Conservation (phyloP, 2,888 invertebrate genomes). For the Helicoverpa assulta region DNA sequence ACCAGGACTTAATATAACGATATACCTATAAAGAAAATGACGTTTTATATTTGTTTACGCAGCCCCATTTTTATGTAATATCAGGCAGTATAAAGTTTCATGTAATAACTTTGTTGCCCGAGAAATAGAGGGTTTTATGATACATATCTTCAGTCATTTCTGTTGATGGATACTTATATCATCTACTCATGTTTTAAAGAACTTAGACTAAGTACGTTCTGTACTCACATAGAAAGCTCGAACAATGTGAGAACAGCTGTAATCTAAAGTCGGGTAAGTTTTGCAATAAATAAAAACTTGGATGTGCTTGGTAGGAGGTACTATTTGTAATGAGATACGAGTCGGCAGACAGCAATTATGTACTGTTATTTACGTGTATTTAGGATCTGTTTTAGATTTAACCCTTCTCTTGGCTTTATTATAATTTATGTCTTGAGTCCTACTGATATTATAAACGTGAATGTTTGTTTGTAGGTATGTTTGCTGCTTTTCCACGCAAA, state of each 20-base stretch:
- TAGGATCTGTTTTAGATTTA: slow-evolving; percentile 6
- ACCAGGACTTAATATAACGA: slow-evolving; percentile 17
- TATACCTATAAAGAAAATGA: slow-evolving; percentile 44
- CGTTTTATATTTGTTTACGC: slow-evolving; percentile 56
- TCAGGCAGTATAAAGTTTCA: slow-evolving; percentile 46
- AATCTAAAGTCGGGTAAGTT: slow-evolving; percentile 49
- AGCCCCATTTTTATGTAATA: slow-evolving; percentile 47
- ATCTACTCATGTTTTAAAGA: slow-evolving; percentile 17
- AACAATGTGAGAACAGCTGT: slow-evolving; percentile 55
- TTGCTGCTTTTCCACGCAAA: too few species aligned
- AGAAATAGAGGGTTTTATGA: slow-evolving; percentile 43
- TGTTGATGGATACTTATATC: slow-evolving; percentile 41
- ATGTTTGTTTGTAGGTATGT: too few species aligned
- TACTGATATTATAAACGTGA: too few species aligned
- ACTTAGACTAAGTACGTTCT: slow-evolving; percentile 24
- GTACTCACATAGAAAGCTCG: slow-evolving; percentile 18
- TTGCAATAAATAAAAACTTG: slow-evolving; percentile 61
- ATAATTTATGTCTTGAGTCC: too few species aligned
- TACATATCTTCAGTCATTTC: slow-evolving; percentile 34
- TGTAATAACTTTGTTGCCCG: slow-evolving; percentile 32
- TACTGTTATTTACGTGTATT: slow-evolving; percentile 32
- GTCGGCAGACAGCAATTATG: slow-evolving; percentile 29
- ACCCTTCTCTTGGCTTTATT: too few species aligned
- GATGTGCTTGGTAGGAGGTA: slow-evolving; percentile 19
- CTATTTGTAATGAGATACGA: slow-evolving; percentile 36